Evolutionary conservation across 2,888 invertebrate species (phyloP).

Genomic region (Ormia ochracea): DNA sequence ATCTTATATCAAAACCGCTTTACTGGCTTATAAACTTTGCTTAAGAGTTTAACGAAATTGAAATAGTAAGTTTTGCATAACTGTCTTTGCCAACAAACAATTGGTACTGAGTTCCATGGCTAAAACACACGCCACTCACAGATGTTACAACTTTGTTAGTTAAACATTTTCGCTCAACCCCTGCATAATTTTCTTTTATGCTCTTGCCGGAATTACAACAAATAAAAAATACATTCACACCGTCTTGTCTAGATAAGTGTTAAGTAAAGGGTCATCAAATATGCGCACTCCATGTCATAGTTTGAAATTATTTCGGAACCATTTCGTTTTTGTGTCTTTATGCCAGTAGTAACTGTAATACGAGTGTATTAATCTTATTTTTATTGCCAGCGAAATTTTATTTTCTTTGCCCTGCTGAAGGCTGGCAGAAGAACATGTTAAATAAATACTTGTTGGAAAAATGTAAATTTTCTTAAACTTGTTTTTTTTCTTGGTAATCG

Average conservation of each 20-base stretch:
- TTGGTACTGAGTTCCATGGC: conserved; percentile 17
- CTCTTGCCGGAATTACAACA: conserved; percentile 30
- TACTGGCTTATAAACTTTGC: conserved; percentile 55
- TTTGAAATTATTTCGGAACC: conserved; percentile 42
- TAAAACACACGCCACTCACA: not conserved
- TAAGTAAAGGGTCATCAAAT: conserved; percentile 61
- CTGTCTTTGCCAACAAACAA: conserved; percentile 55
- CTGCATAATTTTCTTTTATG: not conserved
- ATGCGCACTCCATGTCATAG: conserved; percentile 58
- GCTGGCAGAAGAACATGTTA: conserved; percentile 44
- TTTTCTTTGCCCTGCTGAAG: conserved; percentile 17
- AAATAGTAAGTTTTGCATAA: conserved; percentile 62
- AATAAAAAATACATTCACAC: conserved; percentile 54
- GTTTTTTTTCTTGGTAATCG: conserved; percentile 47
- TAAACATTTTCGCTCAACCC: conserved; percentile 1
- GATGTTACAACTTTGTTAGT: conserved; percentile 16
- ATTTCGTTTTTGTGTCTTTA: conserved; percentile 36
- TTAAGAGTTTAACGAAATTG: conserved; percentile 55
- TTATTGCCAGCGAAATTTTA: conserved; percentile 7
- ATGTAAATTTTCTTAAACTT: conserved; percentile 46
- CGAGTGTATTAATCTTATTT: not conserved
- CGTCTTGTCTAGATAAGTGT: conserved; percentile 61
- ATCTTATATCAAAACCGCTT: conserved; percentile 55
- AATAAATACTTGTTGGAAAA: conserved; percentile 49
- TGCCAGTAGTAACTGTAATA: not conserved